Evolutionary conservation across 2,888 invertebrate species (phyloP).

Genomic region (Saturnia pavonia): DNA sequence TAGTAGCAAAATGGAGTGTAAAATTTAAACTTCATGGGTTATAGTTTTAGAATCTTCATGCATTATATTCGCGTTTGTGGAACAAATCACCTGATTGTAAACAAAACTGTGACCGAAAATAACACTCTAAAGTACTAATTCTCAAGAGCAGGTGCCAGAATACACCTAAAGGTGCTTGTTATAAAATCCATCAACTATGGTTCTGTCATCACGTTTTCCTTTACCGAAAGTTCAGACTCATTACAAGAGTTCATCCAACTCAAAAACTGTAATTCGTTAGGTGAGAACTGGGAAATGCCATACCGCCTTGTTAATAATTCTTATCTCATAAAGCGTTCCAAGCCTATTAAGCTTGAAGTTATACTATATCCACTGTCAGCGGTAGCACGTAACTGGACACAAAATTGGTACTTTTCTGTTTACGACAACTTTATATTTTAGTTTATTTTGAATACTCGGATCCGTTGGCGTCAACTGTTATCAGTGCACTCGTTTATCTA

Average conservation of each 20-base stretch:
- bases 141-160: no score
- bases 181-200: no score
- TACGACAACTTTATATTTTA: constrained; percentile 1
- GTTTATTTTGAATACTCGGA: not conserved
- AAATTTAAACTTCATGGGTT: no score
- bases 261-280: not conserved
- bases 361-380: constrained; percentile 1
- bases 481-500: not conserved
- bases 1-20: no score
- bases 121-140: not conserved
- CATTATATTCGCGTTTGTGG: not conserved
- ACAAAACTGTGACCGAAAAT: no score
- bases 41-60: not conserved
- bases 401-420: not conserved
- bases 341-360: not conserved
- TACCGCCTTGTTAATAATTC: not conserved
- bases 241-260: not conserved
- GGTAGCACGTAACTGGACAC: not conserved
- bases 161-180: no score
- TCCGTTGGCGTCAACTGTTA: not conserved
- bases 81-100: no score
- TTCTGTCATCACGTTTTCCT: no score
- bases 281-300: not conserved
- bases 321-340: not conserved
- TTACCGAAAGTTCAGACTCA: no score